phyloP scores from a whole-genome alignment of 2,888 invertebrate genomes.

The Trilocha varians region DNA sequence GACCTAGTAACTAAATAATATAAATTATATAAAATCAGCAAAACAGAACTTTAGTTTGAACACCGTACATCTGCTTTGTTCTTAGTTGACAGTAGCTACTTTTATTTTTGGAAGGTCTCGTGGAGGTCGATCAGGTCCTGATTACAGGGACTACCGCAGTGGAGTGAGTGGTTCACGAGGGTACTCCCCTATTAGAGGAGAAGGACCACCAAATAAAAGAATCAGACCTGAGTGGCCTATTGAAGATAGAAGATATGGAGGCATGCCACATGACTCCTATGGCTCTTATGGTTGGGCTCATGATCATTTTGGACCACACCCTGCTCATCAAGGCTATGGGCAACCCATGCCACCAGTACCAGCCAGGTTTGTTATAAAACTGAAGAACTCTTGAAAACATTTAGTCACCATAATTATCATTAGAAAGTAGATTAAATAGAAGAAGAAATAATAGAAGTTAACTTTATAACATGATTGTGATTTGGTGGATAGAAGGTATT shows the following conservation, averaged over 20 bases:
- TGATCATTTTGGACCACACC: constrained; percentile 72
- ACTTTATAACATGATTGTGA: no score
- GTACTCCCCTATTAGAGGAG: constrained; percentile 83
- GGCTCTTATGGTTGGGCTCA: constrained; percentile 72
- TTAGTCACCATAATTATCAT: no score
- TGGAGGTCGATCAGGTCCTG: constrained; percentile 82
- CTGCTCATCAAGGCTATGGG: constrained; percentile 75
- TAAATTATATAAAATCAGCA: neutral
- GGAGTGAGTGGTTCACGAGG: constrained; percentile 79
- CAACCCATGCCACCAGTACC: constrained; percentile 71
- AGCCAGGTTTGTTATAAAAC: constrained; percentile 42
- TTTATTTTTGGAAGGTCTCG: constrained; percentile 36
- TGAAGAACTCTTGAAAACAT: no score
- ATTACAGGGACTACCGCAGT: constrained; percentile 84
- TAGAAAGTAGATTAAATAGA: no score
- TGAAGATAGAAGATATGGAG: constrained; percentile 66
- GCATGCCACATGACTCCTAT: constrained; percentile 66
- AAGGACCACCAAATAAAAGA: constrained; percentile 84
- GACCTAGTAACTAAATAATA: no score
- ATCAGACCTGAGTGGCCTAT: constrained; percentile 82
- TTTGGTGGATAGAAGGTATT: no score
- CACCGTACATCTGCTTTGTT: neutral
- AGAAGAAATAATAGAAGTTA: no score
- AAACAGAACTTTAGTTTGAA: neutral
- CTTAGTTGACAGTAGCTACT: neutral